Conservation (phyloP, 2,888 invertebrate genomes). For the Cordilura impudica region DNA sequence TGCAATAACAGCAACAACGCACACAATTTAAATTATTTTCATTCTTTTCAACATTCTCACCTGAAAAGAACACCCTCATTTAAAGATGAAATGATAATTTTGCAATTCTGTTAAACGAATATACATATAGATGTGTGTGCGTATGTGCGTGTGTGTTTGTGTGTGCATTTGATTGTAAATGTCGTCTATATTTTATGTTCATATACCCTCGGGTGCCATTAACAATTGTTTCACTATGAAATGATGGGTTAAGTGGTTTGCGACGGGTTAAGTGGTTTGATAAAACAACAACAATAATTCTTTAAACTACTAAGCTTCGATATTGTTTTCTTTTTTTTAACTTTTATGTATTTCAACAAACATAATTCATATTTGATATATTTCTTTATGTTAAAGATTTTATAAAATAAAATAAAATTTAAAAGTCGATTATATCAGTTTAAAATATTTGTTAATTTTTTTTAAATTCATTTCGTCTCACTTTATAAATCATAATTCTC, state of each 20-base stretch:
- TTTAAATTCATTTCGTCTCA: neutral
- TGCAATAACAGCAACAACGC: conserved; percentile 38
- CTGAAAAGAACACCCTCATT: conserved; percentile 1
- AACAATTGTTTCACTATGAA: conserved; percentile 3
- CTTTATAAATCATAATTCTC: neutral
- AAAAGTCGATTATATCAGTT: neutral
- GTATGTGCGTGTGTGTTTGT: neutral
- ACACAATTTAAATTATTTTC: conserved; percentile 46
- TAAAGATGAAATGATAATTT: conserved; percentile 20
- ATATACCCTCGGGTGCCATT: conserved; percentile 12
- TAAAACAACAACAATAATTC: conserved; percentile 4
- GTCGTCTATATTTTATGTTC: too few relatives aligned
- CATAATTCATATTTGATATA: too few relatives aligned
- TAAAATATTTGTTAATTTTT: neutral
- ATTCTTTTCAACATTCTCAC: neutral
- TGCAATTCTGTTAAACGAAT: neutral
- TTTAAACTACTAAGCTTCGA: conserved; percentile 3
- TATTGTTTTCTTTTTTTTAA: neutral
- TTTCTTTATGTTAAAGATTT: neutral
- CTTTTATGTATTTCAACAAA: too few relatives aligned
- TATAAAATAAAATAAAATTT: neutral
- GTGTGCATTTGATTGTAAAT: too few relatives aligned
- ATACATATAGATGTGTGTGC: neutral
- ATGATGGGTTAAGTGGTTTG: conserved; percentile 10
- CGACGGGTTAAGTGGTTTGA: neutral